Conservation (phyloP, 1,140 invertebrate genomes). For the Solenopsis fugax region DNA sequence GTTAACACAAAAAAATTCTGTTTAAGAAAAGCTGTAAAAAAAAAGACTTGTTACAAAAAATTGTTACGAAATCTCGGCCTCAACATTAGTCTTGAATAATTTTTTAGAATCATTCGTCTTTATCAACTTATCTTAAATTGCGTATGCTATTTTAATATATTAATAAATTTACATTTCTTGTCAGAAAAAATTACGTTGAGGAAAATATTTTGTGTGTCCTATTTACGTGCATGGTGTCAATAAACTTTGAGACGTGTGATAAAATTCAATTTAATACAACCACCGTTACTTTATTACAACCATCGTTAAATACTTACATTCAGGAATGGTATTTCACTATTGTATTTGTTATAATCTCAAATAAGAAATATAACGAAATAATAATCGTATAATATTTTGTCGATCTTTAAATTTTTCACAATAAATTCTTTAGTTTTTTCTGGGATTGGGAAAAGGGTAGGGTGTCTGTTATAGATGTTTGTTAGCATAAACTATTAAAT, state of each 20-base stretch:
- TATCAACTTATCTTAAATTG: neutral
- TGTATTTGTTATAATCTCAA: too few relatives aligned
- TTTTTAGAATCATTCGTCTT: neutral
- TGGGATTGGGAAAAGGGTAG: too few relatives aligned
- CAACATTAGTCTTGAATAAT: neutral
- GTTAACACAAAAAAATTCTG: neutral
- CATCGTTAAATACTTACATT: too few relatives aligned
- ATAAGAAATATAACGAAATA: too few relatives aligned
- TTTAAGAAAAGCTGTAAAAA: neutral
- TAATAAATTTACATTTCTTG: neutral
- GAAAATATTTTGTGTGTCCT: neutral
- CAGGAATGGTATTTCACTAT: too few relatives aligned
- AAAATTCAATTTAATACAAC: neutral
- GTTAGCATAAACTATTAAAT: too few relatives aligned
- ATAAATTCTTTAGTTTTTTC: too few relatives aligned
- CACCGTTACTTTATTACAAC: too few relatives aligned
- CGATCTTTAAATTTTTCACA: too few relatives aligned
- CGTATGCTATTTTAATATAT: neutral
- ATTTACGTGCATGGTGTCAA: too few relatives aligned
- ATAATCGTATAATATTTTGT: too few relatives aligned
- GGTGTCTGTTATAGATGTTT: too few relatives aligned
- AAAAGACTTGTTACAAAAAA: neutral
- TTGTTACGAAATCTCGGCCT: neutral
- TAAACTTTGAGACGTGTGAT: neutral
- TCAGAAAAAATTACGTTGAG: neutral